A percentile compares a stretch with the other conserved stretches of the same genome.
phyloP scores from a whole-genome alignment of 2,888 invertebrate genomes.

The Antheraea yamamai region DNA sequence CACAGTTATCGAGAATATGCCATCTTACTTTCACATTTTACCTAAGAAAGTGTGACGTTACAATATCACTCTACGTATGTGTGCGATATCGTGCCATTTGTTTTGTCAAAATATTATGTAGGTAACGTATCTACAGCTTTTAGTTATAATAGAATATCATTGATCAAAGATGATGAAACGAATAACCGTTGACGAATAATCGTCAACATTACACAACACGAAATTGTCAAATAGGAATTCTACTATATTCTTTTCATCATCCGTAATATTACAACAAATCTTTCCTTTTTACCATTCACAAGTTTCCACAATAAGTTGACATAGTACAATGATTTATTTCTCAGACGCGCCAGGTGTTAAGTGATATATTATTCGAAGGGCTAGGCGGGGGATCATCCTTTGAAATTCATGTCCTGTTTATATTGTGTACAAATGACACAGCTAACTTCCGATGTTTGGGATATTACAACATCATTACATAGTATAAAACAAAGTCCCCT shows the following conservation, averaged over 20 bases:
- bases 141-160: too few species aligned
- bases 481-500: too few species aligned
- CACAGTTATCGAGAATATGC: too few species aligned
- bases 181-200: too few species aligned
- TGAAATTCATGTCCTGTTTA: conserved; percentile 13
- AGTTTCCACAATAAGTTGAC: conserved; percentile 23
- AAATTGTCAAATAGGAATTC: neutral
- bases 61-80: too few species aligned
- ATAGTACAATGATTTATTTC: conserved; percentile 34
- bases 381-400: conserved; percentile 2
- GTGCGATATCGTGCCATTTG: too few species aligned
- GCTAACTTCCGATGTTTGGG: neutral
- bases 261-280: neutral
- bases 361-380: conserved; percentile 33
- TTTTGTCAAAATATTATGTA: too few species aligned
- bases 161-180: too few species aligned
- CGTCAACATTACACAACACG: neutral
- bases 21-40: too few species aligned
- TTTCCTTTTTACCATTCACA: conserved; percentile 5
- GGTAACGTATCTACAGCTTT: too few species aligned
- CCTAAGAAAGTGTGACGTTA: too few species aligned
- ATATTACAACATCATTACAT: neutral
- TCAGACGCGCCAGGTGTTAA: conserved; percentile 37
- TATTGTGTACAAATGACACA: neutral
- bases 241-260: neutral